These are phyloP conservation scores for Willisornis vidua DNA, from an alignment of 2,113 vertebrate genomes.

Conservation along the genomic window DNA sequence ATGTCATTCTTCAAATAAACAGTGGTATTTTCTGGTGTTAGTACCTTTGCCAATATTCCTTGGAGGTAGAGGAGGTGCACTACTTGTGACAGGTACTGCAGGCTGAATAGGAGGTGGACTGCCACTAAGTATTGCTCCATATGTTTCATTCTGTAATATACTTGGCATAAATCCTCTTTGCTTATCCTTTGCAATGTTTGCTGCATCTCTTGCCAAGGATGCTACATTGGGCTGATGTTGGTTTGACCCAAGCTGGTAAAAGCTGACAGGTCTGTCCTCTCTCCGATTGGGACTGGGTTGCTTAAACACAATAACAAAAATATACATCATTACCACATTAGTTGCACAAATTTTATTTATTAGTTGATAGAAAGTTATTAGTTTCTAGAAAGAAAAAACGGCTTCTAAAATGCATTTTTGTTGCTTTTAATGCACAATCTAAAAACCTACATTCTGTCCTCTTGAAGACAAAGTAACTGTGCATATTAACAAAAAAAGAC, in stretches of 20 bases:
- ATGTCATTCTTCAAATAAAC: background rate
- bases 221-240: slow-evolving; percentile 78
- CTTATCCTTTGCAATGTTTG: slow-evolving; percentile 86
- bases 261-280: slow-evolving; percentile 95
- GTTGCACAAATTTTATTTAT: background rate
- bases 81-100: slow-evolving; percentile 62
- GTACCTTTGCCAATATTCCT: slow-evolving; percentile 93
- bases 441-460: background rate
- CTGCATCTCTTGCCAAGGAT: slow-evolving; percentile 80
- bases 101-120: slow-evolving; percentile 71
- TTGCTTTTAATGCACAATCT: background rate
- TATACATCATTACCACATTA: background rate
- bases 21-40: background rate
- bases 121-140: slow-evolving; percentile 88
- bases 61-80: slow-evolving; percentile 91
- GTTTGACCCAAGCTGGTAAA: slow-evolving; percentile 87
- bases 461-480: background rate
- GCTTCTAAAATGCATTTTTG: background rate
- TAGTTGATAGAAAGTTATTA: background rate
- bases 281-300: slow-evolving; percentile 95
- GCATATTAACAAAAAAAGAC: background rate
- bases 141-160: slow-evolving; percentile 96
- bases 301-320: background rate
- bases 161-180: slow-evolving; percentile 87
- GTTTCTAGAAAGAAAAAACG: background rate